Percentiles rank a stretch among this genome's conserved stretches.
phyloP scores from a whole-genome alignment of 2,113 vertebrate genomes.

The Pica pica region DNA sequence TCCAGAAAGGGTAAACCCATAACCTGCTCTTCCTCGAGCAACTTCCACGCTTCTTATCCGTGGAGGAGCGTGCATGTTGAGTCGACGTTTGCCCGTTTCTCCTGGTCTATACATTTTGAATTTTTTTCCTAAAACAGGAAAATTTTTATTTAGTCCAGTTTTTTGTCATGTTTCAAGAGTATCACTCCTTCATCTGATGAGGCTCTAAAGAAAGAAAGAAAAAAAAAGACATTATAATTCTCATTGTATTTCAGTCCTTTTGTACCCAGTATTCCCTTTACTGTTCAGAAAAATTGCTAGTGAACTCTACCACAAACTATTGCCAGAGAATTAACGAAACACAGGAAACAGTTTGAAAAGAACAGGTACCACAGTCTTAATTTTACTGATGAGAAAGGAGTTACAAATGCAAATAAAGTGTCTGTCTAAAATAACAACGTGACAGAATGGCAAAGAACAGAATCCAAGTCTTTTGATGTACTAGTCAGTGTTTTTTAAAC shows the following conservation, averaged over 20 bases:
- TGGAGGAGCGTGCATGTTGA: conserved; percentile 65
- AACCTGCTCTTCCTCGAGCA: conserved; percentile 88
- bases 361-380: neutral
- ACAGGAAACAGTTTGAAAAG: neutral
- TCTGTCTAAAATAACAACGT: neutral
- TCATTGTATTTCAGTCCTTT: neutral
- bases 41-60: conserved; percentile 87
- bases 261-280: neutral
- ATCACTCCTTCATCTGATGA: neutral
- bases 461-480: neutral
- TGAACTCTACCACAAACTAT: neutral
- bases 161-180: neutral
- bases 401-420: neutral
- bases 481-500: neutral
- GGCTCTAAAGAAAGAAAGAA: conserved; percentile 32
- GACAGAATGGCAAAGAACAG: neutral
- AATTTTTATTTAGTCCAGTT: neutral
- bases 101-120: conserved; percentile 80
- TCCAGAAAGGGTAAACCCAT: conserved; percentile 92
- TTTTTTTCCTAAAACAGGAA: neutral
- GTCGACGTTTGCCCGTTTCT: conserved; percentile 74
- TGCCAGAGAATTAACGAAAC: neutral
- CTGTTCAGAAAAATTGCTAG: neutral
- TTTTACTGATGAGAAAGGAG: neutral
- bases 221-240: neutral